Evolutionary conservation across 2,113 vertebrate species (phyloP).

Genomic region (Onychostruthus taczanowskii): DNA sequence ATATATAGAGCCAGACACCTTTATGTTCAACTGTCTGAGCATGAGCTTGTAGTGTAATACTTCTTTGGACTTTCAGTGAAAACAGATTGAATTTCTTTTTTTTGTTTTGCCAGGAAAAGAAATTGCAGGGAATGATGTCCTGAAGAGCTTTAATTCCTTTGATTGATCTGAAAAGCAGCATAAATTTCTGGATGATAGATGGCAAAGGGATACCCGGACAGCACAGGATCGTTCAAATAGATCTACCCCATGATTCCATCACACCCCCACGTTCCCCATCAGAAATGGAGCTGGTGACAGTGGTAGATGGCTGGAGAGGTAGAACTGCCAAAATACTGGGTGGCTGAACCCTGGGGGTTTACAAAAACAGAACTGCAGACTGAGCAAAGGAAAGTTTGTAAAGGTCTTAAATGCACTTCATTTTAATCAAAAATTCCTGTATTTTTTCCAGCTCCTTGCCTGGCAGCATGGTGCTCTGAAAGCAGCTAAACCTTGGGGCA

Average conservation of each 20-base stretch:
- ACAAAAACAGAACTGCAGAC: not conserved
- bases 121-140: not conserved
- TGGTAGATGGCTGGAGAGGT: not conserved
- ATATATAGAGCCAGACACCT: not conserved
- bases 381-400: not conserved
- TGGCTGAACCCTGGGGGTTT: not conserved
- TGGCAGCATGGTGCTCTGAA: not conserved
- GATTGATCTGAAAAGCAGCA: not conserved
- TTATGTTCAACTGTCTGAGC: not conserved
- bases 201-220: not conserved
- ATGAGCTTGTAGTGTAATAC: not conserved
- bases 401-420: not conserved
- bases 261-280: accelerated
- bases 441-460: not conserved
- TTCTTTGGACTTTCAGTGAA: not conserved
- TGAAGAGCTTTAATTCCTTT: not conserved
- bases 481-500: not conserved
- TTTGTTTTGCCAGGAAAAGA: not conserved
- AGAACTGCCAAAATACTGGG: not conserved
- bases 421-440: not conserved
- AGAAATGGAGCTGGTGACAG: not conserved
- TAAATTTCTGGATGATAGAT: not conserved
- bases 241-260: not conserved
- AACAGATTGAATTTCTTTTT: not conserved
- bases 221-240: not conserved